phyloP scores from a whole-genome alignment of 1,140 invertebrate genomes.

The Pseudomyrmex concolor region DNA sequence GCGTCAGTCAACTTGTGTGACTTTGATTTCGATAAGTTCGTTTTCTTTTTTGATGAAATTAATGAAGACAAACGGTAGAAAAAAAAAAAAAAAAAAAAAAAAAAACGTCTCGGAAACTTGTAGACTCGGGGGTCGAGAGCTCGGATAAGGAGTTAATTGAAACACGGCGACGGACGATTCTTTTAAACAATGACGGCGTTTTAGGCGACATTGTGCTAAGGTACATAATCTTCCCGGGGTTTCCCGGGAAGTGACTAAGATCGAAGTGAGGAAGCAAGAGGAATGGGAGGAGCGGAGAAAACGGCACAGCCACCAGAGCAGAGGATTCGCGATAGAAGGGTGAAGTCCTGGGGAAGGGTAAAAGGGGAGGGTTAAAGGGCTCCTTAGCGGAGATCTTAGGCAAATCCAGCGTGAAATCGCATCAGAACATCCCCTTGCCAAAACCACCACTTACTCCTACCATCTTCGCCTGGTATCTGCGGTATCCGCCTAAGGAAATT shows the following conservation, averaged over 20 bases:
- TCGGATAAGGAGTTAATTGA: constrained; percentile 64
- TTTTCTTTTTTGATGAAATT: too few relatives aligned
- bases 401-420: constrained; percentile 86
- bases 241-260: constrained; percentile 64
- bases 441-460: constrained; percentile 84
- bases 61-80: neutral
- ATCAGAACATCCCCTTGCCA: constrained; percentile 82
- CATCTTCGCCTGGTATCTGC: constrained; percentile 70
- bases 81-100: neutral
- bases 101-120: neutral
- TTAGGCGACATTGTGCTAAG: constrained; percentile 68
- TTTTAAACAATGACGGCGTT: constrained; percentile 72
- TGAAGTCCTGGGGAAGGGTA: constrained; percentile 68
- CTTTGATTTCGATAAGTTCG: too few relatives aligned
- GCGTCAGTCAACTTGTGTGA: too few relatives aligned
- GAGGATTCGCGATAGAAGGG: constrained; percentile 71
- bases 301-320: constrained; percentile 56
- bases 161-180: constrained; percentile 59
- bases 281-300: constrained; percentile 52
- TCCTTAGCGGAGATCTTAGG: constrained; percentile 85
- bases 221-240: constrained; percentile 68
- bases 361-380: constrained; percentile 80
- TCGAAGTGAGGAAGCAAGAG: constrained; percentile 54
- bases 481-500: constrained; percentile 68
- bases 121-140: neutral